These are phyloP conservation scores for Pyrrhia umbra DNA, from an alignment of 2,888 invertebrate species.

Conservation along the genomic window DNA sequence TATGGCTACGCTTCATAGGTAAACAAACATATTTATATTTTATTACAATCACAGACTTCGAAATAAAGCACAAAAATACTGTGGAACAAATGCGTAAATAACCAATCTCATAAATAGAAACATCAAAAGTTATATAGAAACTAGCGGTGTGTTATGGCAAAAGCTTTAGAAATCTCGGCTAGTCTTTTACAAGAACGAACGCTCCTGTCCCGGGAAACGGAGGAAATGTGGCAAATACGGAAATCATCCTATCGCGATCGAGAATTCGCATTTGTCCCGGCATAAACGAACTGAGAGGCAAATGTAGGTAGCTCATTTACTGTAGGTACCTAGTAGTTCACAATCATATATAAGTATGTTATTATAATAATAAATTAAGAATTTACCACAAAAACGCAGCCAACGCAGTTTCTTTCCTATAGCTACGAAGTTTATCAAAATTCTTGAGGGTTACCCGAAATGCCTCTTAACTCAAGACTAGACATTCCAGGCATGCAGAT, in stretches of 20 bases:
- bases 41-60: neutral
- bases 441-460: conserved; percentile 27
- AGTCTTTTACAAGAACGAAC: conserved; percentile 43
- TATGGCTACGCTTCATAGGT: no score
- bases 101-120: conserved; percentile 1
- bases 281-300: conserved; percentile 34
- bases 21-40: conserved; percentile 5
- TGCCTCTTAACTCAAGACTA: conserved; percentile 37
- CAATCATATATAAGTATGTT: neutral
- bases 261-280: conserved; percentile 54
- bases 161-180: conserved; percentile 38
- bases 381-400: no score
- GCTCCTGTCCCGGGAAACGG: conserved; percentile 46
- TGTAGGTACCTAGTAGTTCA: conserved; percentile 6
- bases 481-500: conserved; percentile 40
- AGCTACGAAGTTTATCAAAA: conserved; percentile 35
- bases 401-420: neutral
- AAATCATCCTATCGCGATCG: conserved; percentile 60
- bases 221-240: conserved; percentile 62
- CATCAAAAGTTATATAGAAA: conserved; percentile 33
- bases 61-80: conserved; percentile 2
- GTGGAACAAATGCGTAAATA: neutral
- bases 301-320: conserved; percentile 16
- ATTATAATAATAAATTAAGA: no score
- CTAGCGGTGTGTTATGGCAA: conserved; percentile 24